Base-by-base conservation (phyloP, 53 echinoderm and acorn worm species). In the Temnopleurus reevesii region DNA sequence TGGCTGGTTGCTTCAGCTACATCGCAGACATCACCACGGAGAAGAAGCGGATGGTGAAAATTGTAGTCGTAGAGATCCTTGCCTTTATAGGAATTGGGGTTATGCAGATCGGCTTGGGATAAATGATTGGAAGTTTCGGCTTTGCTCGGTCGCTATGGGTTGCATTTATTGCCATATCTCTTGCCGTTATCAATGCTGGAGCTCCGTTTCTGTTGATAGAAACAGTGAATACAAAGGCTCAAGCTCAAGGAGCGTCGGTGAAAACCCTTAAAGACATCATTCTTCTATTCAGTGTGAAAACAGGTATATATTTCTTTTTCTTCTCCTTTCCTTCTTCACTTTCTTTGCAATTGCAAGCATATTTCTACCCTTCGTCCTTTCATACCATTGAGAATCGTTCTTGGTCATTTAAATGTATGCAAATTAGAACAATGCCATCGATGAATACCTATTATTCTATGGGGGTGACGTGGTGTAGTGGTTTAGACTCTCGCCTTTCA, bases 1-100 rank as follows among this genome's bases (percentile, higher is more conserved):
- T 93, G 45, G 61, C 93, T 9, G 93, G 91, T 4, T 89, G 89
- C 58, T 66, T 91, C 12, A 61, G 83, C 44, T 93, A 92, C 79
- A 46, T 95, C 27, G 46, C 83, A 35, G 95, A 95, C 55, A 76
- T 89, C 49, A 91, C 93, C 15, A 19, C 76, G 2, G 86, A 61
- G 56, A 85, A 53, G 9, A 51, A 93, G 13, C 77, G 92, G 23
- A 95, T 91, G 33, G 24, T 93, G 24, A 89, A 91, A 17, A 92
- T 95, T 15, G 93, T 91, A 10, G 4, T 95, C 18, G 46, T 89
- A 8, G 93, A 95, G 86, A 91, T 93, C 77, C 66, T 89, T 4
- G 27, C 86, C 9, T 91, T 81, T 63, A 56, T 85, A 24, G 81
- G 90, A 5, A 71, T 90, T 8, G 93, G 93, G 2, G 13, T 53